Percentiles rank a stretch among this genome's conserved stretches.
These are phyloP conservation scores for Catharus bicknelli DNA, from an alignment of 2,113 vertebrate species.

Conservation along the genomic window DNA sequence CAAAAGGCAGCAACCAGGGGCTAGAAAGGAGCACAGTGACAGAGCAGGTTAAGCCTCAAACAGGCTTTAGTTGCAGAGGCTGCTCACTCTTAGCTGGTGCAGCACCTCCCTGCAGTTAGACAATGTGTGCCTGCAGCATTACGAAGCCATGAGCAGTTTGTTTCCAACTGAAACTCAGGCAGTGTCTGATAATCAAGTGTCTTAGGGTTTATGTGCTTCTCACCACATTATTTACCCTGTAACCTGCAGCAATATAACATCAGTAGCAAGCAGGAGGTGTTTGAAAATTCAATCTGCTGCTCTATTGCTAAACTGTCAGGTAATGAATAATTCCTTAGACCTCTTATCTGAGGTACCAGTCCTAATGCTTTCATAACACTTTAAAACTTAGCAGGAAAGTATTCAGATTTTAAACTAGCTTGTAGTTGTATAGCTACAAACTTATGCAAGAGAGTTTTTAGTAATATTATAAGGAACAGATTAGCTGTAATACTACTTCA, in stretches of 20 bases:
- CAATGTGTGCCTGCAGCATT: fast-evolving
- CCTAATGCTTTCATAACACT: neutral
- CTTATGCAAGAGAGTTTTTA: neutral
- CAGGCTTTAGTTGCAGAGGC: neutral
- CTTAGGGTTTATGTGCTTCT: neutral
- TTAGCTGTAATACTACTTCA: neutral
- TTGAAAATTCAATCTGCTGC: neutral
- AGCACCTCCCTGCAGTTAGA: neutral
- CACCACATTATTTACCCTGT: neutral
- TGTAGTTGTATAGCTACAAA: neutral
- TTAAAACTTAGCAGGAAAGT: neutral
- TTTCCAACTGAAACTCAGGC: neutral
- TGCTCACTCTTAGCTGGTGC: fast-evolving
- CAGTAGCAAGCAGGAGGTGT: neutral
- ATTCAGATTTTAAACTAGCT: neutral
- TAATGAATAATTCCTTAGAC: neutral
- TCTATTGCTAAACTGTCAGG: neutral
- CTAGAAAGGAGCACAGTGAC: neutral
- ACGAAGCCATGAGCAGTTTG: neutral
- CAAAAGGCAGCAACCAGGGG: neutral
- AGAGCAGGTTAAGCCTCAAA: neutral
- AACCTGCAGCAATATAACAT: neutral
- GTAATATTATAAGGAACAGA: neutral
- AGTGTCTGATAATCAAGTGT: neutral
- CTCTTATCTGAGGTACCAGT: neutral